Evolutionary conservation across 2,797 vertebrate genomes (phyloP), one percentile per base, ranked within the genome.

Genomic region (Spondyliosoma cantharus): DNA sequence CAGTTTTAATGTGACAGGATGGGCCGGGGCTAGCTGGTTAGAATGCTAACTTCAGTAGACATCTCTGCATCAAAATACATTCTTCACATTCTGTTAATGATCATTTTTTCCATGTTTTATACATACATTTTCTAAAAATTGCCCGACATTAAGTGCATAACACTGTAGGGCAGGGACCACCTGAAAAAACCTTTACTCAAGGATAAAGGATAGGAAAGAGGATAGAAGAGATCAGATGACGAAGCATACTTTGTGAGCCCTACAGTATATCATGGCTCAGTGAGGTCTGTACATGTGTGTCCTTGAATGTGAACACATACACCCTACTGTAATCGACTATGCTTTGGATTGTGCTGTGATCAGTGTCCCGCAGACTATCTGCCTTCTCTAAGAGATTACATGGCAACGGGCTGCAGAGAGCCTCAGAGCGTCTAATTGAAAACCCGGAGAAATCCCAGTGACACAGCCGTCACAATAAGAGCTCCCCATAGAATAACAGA

Each of bases 371-470:
- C 80, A 76, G 67, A 79, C 88, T 90, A 88, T 92, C 90, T 81
- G 67, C 84, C 80, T 86, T 72, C 80, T 85, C 75, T 29, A 29
- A 82, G 86, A 93, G 93, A 94, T 94, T 94, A 93, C 86, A 83
- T 64, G 83, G 88, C 70, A 84, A 72, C 74, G 42, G 72, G 76
- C 85, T 64, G 74, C 81, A 56, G 84, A 87, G 85, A 86, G 92
- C 90, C 79, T 84, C 84, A 27, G 86, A 88, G 87, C 88, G 82
- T 90, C 91, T 94, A 93, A 95, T 92, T 95, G 93, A 95, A 95
- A 95, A 91, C 76, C 72, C 43, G 52, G 80, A 88, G 90, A 91
- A 90, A 92, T 89, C 89, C 85, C 76, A 22, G 73, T 53, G 67
- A 87, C 22, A 42, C 61, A 6, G 69, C 80, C 70, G 80, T 85